Evolutionary conservation across 2,113 vertebrate genomes (phyloP), one percentile per base, ranked within the genome.

Genomic region (Telmatochromis brachygnathus): DNA sequence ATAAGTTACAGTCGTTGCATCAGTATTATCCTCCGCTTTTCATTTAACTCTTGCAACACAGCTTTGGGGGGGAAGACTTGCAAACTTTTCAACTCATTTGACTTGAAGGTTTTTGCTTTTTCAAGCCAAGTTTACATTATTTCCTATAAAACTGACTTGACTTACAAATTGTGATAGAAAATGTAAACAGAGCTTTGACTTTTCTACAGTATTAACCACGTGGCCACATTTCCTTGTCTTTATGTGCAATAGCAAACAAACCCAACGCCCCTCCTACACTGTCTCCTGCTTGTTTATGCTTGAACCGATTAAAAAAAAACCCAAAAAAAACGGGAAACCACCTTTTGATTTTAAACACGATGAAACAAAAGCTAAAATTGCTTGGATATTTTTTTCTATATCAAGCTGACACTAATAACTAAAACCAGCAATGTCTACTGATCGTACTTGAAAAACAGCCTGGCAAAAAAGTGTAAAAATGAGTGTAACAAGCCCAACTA

Each of bases 401-500:
- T 23, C 54, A 35, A 10, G 54, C 37, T 53, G 75, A 92, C 56
- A 79, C 30, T 49, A 79, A 60, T 86, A 77, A 81, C 77, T 80
- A 47, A 47, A 65, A 19, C 56, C 35, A 73, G 58, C 70, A 28
- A 6, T 62, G 79, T 81, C 45, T 80, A 5, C 33, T 35, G 84
- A 85, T 84, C 42, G 33, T 35, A 91, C 62, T 10, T 73, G 81
- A 81, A 80, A 84, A 85, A 84, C 49, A 55, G 42, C 23, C 54
- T 65, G 47, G 68, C 62, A 26, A 62, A 62, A 62, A 35, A 60
- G 62, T 84, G 82, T 89, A 75, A 68, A 88, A 88, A 77, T n/a
- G 15, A 75, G 51, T 55, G 58, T 68, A 9, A 81, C 82, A 65
- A 75, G 86, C 84, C 89, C 91, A 84, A 91, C 93, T 92, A 93